Percentiles rank a stretch among this genome's conserved stretches.
phyloP scores from a whole-genome alignment of 2,888 invertebrate genomes.

The Desoria tigrina region DNA sequence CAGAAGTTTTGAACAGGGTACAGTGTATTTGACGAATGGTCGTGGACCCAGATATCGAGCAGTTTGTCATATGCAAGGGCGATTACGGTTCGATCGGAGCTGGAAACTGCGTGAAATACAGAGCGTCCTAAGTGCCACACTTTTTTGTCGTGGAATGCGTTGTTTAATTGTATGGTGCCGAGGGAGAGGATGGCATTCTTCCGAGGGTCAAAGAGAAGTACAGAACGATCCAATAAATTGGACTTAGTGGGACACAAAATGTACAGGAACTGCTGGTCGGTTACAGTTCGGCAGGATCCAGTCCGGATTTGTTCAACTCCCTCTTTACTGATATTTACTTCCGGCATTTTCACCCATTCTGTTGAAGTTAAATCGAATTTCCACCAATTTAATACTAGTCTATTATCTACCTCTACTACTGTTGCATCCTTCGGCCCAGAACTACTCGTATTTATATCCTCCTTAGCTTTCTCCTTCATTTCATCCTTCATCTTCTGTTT shows the following conservation, averaged over 20 bases:
- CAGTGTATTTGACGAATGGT: constrained; percentile 33
- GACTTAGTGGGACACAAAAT: constrained; percentile 42
- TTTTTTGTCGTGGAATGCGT: constrained; percentile 43
- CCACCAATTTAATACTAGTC: constrained; percentile 43
- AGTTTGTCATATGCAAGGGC: constrained; percentile 50
- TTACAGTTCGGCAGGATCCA: constrained; percentile 44
- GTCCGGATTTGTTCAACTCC: constrained; percentile 23
- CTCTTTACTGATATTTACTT: constrained; percentile 29
- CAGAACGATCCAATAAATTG: constrained; percentile 35
- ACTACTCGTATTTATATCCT: not conserved
- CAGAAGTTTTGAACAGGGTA: constrained; percentile 49
- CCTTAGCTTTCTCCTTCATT: not conserved
- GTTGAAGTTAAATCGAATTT: constrained; percentile 50
- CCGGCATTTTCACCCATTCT: constrained; percentile 52
- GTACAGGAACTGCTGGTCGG: constrained; percentile 33
- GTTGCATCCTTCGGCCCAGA: not conserved
- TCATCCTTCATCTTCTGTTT: not conserved
- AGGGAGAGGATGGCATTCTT: constrained; percentile 22
- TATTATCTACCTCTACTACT: no score
- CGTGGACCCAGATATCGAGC: constrained; percentile 49
- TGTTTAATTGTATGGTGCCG: constrained; percentile 41
- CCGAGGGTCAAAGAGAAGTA: constrained; percentile 44
- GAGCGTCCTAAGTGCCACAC: constrained; percentile 47
- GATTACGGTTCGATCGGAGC: constrained; percentile 39
- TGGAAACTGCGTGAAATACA: constrained; percentile 40